Evolutionary conservation across 2,113 vertebrate species (phyloP), one percentile per base, ranked within the genome.

Genomic region (Recurvirostra avosetta): DNA sequence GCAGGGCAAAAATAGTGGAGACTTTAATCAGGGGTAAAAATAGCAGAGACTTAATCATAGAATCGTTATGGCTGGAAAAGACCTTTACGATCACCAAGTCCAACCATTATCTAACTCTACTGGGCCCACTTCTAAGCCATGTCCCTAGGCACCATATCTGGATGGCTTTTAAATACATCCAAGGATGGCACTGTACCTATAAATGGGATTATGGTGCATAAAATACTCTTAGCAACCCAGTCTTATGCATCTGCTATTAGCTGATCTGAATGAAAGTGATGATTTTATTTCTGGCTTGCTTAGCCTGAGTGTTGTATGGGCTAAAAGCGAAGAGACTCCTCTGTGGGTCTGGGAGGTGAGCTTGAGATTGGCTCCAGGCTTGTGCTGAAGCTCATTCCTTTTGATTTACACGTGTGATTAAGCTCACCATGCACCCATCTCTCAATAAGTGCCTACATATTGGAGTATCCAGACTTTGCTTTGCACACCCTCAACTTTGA

Each of bases 361-460:
- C 50, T 71, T 85, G 56, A 88, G 20, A 6, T 15, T 53, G 26
- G 29, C 19, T 80, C 29, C 81, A 74, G 65, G 14, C 14, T 90
- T 71, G 12, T 74, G 41, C 17, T 55, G 49, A 32, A 72, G 25
- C 15, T 86, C 43, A n/a, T 73, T 75, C 20, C 8, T 70, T 65
- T 73, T 52, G 27, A 52, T 76, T 34, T 81, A 5, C 13, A 23
- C 11, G 12, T 47, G 20, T 56, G 40, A 29, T 47, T 50, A 84
- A 80, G 25, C 23, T 77, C 23, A 32, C 15, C 20, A 34, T 17
- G 17, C 3, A 63, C 9, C 8, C 23, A 41, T 14, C 20, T 65
- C 49, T 40, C 21, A 47, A 36, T 45, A 75, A 45, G 0, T 56
- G 7, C 7, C 22, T 58, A 5, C 0, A 1, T 2, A 3, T 56